phyloP scores from a whole-genome alignment of 2,797 vertebrate genomes.

The Halcyon smyrnensis region DNA sequence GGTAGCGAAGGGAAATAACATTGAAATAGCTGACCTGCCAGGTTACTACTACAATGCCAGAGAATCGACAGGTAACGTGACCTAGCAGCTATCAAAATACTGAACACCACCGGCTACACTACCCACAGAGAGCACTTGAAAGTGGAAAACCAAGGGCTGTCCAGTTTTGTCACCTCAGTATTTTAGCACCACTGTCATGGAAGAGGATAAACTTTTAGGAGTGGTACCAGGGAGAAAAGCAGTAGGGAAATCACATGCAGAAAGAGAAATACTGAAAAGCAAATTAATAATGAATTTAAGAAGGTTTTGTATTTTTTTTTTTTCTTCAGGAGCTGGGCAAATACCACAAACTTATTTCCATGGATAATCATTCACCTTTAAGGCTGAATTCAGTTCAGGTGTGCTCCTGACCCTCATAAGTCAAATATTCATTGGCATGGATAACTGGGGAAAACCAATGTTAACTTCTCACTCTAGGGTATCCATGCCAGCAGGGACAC shows the following conservation, averaged over 20 bases:
- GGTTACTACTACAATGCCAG: constrained; percentile 18
- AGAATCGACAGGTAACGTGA: neutral
- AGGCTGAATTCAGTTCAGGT: constrained; percentile 32
- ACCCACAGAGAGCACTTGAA: constrained; percentile 18
- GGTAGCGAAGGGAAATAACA: constrained; percentile 13
- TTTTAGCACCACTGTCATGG: constrained; percentile 49
- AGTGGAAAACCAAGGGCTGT: constrained; percentile 38
- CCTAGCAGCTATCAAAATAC: constrained; percentile 53
- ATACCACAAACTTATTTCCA: constrained; percentile 40
- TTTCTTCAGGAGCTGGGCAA: neutral
- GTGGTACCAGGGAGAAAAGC: neutral
- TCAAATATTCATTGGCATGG: neutral
- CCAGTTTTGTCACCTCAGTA: constrained; percentile 53
- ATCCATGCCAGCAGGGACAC: neutral
- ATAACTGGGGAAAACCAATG: neutral
- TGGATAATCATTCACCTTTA: neutral
- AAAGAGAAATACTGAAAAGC: constrained; percentile 24
- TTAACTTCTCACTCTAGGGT: neutral
- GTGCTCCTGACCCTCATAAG: neutral
- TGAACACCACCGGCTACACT: neutral
- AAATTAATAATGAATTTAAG: constrained; percentile 20
- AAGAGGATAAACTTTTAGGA: neutral
- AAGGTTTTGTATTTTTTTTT: neutral
- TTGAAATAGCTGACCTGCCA: constrained; percentile 22
- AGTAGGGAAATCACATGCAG: neutral